Base-by-base conservation (phyloP, 2,888 invertebrate species). In the Rhopalosiphum nymphaeae region DNA sequence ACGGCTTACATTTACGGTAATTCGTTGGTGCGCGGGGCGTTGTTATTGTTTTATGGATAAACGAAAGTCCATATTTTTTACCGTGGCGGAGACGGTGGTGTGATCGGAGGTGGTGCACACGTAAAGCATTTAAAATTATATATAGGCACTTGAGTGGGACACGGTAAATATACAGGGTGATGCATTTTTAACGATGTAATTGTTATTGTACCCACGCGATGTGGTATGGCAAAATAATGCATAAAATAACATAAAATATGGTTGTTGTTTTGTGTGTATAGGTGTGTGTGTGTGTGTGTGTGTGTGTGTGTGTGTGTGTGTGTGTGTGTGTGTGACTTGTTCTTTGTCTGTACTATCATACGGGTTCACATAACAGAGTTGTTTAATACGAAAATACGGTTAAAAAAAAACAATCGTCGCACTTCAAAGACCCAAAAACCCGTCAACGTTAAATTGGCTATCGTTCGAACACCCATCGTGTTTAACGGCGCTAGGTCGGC, bases 41-140 rank as follows among this genome's bases (percentile, higher is more conserved):
- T 78, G 78, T 78, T 78, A 78, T 78, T 78, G 36, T 78, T 78
- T 78, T 78, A 78, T 78, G 78, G 78, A 78, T 78, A 78, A 78
- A 78, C 3, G 5, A 86, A 86, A 46, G 78, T 78, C 78, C 78
- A 36, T 36, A 78, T 78, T 36, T 78, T 78, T 78, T 9, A 42
- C 78, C 36, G 2, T 21, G 36, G 21, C 21, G 36, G 36, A 78
- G 36, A 36, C 36, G 36, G 78, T 78, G 36, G 78, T 36, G 36
- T 0, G 78, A 36, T 78, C 16, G n/a, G 67, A 67, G 67, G 67
- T 7, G 85, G 85, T 85, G 85, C 85, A 25, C 67, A n/a, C n/a
- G 78, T 21, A 78, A 78, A 78, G 36, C 78, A 36, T 78, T 78
- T 78, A 78, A 78, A 78, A 78, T 78, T 78, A 78, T 78, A 36